These are phyloP conservation scores for Glyphotaelius pellucidus DNA, from an alignment of 2,888 invertebrate species.

Conservation along the genomic window DNA sequence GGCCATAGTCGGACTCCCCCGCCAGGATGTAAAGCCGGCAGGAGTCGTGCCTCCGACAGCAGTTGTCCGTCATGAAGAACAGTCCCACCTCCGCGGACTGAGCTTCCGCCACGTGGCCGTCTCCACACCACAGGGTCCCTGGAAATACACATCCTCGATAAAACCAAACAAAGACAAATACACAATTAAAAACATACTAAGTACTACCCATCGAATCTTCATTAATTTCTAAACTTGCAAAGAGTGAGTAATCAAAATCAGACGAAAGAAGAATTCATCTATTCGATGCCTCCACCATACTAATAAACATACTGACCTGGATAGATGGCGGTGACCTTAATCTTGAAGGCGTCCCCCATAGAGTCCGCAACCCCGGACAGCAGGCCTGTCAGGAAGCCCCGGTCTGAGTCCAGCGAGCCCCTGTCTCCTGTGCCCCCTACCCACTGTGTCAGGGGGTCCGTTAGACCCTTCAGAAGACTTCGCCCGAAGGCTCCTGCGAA, in stretches of 20 bases:
- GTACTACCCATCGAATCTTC: too few relatives aligned
- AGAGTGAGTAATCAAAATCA: too few relatives aligned
- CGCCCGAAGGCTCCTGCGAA: constrained; percentile 74
- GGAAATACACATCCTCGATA: constrained; percentile 51
- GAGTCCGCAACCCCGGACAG: constrained; percentile 71
- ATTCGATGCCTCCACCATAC: background rate
- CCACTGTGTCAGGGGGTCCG: constrained; percentile 77
- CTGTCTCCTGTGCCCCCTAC: constrained; percentile 78
- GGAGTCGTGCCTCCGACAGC: constrained; percentile 84
- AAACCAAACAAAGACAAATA: background rate
- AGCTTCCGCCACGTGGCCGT: constrained; percentile 80
- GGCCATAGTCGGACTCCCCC: constrained; percentile 77
- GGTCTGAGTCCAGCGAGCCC: constrained; percentile 81
- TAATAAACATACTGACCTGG: constrained; percentile 72
- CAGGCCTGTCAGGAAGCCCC: constrained; percentile 75
- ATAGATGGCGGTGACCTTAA: constrained; percentile 77
- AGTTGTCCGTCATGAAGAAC: constrained; percentile 81
- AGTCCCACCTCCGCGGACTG: constrained; percentile 80
- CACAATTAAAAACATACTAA: background rate
- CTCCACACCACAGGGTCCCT: constrained; percentile 89
- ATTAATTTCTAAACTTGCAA: too few relatives aligned
- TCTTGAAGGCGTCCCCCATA: constrained; percentile 75
- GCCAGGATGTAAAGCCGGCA: constrained; percentile 80
- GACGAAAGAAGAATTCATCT: too few relatives aligned
- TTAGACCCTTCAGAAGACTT: constrained; percentile 74